Evolutionary conservation across 1,140 invertebrate genomes (phyloP), one percentile per base, ranked within the genome.

Genomic region (Drosophila miranda): DNA sequence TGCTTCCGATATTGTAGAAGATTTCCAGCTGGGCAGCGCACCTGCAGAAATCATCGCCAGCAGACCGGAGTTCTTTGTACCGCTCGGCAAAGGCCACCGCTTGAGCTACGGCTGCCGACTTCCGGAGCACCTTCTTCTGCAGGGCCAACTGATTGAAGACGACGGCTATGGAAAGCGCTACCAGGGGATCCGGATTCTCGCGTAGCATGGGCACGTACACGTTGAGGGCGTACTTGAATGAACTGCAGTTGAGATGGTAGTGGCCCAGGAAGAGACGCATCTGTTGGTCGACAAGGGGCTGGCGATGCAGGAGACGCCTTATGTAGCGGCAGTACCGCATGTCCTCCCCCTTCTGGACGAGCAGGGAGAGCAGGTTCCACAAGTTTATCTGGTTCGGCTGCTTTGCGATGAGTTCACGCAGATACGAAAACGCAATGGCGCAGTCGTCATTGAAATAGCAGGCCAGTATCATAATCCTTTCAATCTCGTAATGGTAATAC

Each of bases 1-100:
- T 94, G 79, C 98, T 92, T 2, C 95, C 98, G 30, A 98, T 92
- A 89, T 99, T 99, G 84, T 98, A 99, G 77, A 94, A 94, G 2
- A 94, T 92, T 92, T 99, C 98, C 90, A 99, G 97, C 89, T 90
- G 74, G 1, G 94, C 95, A 38, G 93, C 93, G 80, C 93, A 49
- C 0, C 52, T 44, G 0, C 26, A n/a, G 0, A 51, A 46, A 0
- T 34, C 14, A 0, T n/a, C 46, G 1, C 41, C 49, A 2, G 51
- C 56, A 0, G 41, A 96, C 64, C 98, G 92, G 41, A 96, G 83
- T 64, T 96, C 93, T 43, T 94, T 92, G 91, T 99, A 99, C 52
- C 93, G 94, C 61, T 95, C 93, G 23, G 97, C 92, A 90, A 98
- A 98, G 6, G 95, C 94, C 16, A 95, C 89, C 66, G 95, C 94